Conservation (phyloP, 1,140 invertebrate species). For the Bradysia coprophila region DNA sequence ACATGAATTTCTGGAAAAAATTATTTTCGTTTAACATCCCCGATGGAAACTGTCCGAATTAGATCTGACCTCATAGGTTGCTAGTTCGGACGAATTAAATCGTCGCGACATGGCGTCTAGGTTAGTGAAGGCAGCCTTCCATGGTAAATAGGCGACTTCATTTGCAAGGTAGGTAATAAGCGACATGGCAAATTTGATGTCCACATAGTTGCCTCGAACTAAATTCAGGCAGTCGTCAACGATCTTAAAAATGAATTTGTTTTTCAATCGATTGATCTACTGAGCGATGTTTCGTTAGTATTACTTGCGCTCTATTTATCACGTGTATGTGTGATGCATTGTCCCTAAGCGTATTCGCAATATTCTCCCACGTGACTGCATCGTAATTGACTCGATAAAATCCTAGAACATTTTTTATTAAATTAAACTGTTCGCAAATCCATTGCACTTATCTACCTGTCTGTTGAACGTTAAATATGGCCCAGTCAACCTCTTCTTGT, state of each 20-base stretch:
- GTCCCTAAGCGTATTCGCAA: conserved; percentile 29
- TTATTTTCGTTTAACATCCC: no score
- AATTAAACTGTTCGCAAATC: background rate
- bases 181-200: conserved; percentile 29
- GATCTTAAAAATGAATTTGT: conserved; percentile 25
- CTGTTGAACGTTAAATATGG: conserved; percentile 47
- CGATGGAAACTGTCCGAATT: no score
- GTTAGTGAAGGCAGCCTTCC: conserved; percentile 36
- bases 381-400: conserved; percentile 71
- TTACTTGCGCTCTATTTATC: conserved; percentile 51
- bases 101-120: conserved; percentile 22
- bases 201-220: conserved; percentile 24
- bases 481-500: conserved; percentile 27
- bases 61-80: background rate
- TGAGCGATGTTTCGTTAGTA: background rate
- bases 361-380: conserved; percentile 37
- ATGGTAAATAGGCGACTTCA: conserved; percentile 44
- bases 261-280: conserved; percentile 24
- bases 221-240: conserved; percentile 59
- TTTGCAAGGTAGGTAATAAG: conserved; percentile 34
- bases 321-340: conserved; percentile 35
- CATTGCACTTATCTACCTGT: conserved; percentile 27
- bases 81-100: conserved; percentile 5
- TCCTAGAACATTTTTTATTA: conserved; percentile 23
- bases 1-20: conserved; percentile 15